Evolutionary conservation across 2,113 vertebrate genomes (phyloP), one percentile per base, ranked within the genome.

Genomic region (Sylvia atricapilla): DNA sequence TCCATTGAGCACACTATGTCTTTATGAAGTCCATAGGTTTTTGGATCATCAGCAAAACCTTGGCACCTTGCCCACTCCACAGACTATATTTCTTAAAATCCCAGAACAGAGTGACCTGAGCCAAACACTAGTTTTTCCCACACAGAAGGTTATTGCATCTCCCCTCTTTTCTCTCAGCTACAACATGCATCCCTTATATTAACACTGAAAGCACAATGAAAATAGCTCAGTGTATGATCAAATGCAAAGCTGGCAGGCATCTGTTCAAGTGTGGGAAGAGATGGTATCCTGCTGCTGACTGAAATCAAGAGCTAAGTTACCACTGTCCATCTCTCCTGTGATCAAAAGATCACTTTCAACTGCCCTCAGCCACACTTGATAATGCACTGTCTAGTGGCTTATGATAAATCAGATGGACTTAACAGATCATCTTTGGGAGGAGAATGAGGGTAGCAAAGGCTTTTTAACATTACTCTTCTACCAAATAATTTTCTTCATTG

Each of bases 211-310:
- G 62, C 8, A 28, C 24, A 52, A 22, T 0, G 0, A 50, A 75
- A 67, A 22, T 31, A 3, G 10, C 7, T 63, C 25, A 43, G 39
- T 0, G 0, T 7, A 28, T 0, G 3, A 84, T 15, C 53, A 90
- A 31, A 66, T 22, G 50, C 39, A 52, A 85, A 85, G 22, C 4
- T 69, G 82, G 64, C n/a, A 74, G 25, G 43, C n/a, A 66, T 17
- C 55, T 84, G 52, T 73, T 68, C 17, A 47, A 33, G n/a, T 25
- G 43, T 2, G 3, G 47, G 28, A 59, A 64, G 52, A 64, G 39
- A 67, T 16, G 4, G 1, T 8, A 75, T 14, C 56, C 53, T 43
- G 24, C 17, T 75, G 64, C 39, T 55, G 52, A 74, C 60, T 72
- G 81, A 75, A 81, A 91, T 33, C 41, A 72, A 50, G 52, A 78